Evolutionary conservation across 2,888 invertebrate genomes (phyloP), one percentile per base, ranked within the genome.

Genomic region (Trichopoda pennipes): DNA sequence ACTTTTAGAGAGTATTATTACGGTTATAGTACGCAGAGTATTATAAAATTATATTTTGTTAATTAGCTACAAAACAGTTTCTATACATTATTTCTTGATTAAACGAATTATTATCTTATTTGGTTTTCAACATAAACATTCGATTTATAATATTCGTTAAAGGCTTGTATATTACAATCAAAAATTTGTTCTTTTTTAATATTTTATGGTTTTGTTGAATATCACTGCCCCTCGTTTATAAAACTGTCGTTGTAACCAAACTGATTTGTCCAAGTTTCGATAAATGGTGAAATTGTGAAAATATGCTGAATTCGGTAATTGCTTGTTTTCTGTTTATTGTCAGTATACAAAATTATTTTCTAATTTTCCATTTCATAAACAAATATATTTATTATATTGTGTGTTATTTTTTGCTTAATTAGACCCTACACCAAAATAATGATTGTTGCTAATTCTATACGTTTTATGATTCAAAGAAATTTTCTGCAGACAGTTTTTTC

Each of bases 221-320:
- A 60, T n/a, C 35, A 9, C 16, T 49, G 9, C 4, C 44, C 35
- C 55, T 55, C 42, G 12, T 4, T 12, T 8, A 16, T 8, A 6
- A 8, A 47, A 51, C 17, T 51, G 19, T 51, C 21, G 19, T 38
- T 28, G 38, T n/a, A 23, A 16, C 19, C 38, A 19, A 47, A 56
- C 49, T 23, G 63, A n/a, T 19, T 56, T 77, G 21, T 72, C 58
- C 60, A 61, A 72, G 14, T 61, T 49, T 58, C 49, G 61, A 66
- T 38, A 68, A 51, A 19, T 56, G 78, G 66, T 64, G 21, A 75
- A 75, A 79, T 61, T 85, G 63, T 69, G 73, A 82, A 85, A 85
- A 85, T 84, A 81, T 85, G 84, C 84, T 85, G 84, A 85, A 77
- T 85, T 73, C 63, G 84, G 78, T 82, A 84, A 85, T 85, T 85